Evolutionary conservation across 2,888 invertebrate species (phyloP).

Genomic region (Melinaea menophilus): DNA sequence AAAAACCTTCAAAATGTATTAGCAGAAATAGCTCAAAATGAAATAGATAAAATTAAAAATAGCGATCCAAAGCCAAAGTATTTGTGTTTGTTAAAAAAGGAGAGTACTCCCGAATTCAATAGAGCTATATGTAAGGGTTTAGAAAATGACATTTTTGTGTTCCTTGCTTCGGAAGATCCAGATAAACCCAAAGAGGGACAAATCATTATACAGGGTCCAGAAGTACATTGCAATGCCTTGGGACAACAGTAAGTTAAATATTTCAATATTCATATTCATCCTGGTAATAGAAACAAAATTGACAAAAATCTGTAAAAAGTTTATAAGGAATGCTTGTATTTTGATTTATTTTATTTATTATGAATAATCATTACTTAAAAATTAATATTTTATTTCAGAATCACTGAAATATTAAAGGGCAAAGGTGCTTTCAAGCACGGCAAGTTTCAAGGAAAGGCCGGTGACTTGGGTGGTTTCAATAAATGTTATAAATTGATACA

Average conservation of each 20-base stretch:
- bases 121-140: conserved; percentile 82
- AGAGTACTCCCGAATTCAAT: conserved; percentile 88
- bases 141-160: conserved; percentile 79
- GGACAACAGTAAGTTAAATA: conserved; percentile 77
- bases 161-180: conserved; percentile 84
- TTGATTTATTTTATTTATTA: too few species aligned
- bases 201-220: conserved; percentile 76
- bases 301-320: too few species aligned
- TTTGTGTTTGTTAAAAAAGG: conserved; percentile 81
- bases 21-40: conserved; percentile 83
- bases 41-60: conserved; percentile 79
- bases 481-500: conserved; percentile 81
- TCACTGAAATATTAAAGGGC: conserved; percentile 82
- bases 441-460: conserved; percentile 87
- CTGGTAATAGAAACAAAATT: neutral
- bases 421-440: conserved; percentile 87
- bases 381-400: conserved; percentile 59
- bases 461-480: conserved; percentile 79
- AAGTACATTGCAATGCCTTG: conserved; percentile 72
- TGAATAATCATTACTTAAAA: neutral
- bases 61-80: conserved; percentile 73
- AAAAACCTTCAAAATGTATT: conserved; percentile 82
- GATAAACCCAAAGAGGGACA: conserved; percentile 77
- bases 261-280: neutral
- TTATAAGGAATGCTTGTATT: too few species aligned